These are phyloP conservation scores for Altica lythri DNA, from an alignment of 2,888 invertebrate genomes.

Conservation along the genomic window DNA sequence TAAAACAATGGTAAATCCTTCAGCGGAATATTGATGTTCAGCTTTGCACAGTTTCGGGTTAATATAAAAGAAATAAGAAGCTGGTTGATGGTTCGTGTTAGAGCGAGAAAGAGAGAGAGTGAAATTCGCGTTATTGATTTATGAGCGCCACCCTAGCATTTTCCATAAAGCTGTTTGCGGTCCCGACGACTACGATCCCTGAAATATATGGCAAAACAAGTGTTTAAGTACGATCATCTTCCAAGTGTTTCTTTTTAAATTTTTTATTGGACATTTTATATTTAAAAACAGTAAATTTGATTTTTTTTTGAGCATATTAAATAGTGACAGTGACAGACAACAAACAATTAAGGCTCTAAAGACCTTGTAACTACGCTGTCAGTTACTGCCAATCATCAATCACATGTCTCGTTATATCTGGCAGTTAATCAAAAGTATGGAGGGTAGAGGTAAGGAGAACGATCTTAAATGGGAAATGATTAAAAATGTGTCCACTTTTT, in stretches of 20 bases:
- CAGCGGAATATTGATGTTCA: conserved; percentile 44
- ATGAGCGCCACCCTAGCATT: conserved; percentile 61
- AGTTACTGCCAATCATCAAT: too few species aligned
- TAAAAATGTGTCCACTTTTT: too few species aligned
- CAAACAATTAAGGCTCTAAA: too few species aligned
- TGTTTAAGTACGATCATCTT: conserved; percentile 58
- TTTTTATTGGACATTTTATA: conserved; percentile 27
- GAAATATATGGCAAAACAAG: conserved; percentile 59
- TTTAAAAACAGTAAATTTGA: conserved; percentile 12
- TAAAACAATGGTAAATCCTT: conserved; percentile 42
- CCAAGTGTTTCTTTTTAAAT: conserved; percentile 51
- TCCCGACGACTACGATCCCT: conserved; percentile 54
- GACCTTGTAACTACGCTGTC: too few species aligned
- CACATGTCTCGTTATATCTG: too few species aligned
- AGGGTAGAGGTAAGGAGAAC: too few species aligned
- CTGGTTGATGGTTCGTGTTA: conserved; percentile 24
- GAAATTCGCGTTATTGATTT: conserved; percentile 62
- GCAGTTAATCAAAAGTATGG: too few species aligned
- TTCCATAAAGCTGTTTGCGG: conserved; percentile 60
- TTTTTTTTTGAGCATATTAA: too few species aligned
- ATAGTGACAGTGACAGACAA: too few species aligned
- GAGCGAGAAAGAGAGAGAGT: conserved; percentile 49
- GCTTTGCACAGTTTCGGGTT: conserved; percentile 42
- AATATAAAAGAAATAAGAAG: conserved; percentile 49
- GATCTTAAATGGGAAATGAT: too few species aligned